phyloP scores from a whole-genome alignment of 2,888 invertebrate species.

The Penaeus monodon region DNA sequence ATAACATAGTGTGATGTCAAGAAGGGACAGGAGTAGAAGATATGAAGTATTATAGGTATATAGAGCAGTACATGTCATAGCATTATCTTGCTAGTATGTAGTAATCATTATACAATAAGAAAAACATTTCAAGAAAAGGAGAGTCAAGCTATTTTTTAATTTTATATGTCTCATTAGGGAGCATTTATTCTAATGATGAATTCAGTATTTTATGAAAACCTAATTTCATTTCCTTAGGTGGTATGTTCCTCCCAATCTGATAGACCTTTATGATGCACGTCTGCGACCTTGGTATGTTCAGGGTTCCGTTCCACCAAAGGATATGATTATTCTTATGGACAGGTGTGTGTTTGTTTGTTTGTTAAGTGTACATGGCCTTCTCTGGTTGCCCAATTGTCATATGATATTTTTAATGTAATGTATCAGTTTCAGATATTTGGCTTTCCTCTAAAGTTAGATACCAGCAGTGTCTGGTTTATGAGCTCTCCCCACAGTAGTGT shows the following conservation, averaged over 20 bases:
- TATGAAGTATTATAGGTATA: no score
- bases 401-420: not conserved
- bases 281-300: slow-evolving; percentile 72
- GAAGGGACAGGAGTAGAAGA: no score
- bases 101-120: no score
- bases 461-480: no score
- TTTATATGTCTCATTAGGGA: not conserved
- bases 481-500: no score
- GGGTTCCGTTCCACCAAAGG: slow-evolving; percentile 72
- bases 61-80: no score
- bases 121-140: no score
- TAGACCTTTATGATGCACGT: slow-evolving; percentile 70
- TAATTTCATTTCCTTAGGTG: slow-evolving; percentile 63
- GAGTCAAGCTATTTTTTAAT: no score
- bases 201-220: not conserved
- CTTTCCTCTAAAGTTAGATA: no score
- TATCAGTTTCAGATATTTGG: no score
- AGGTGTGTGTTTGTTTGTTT: slow-evolving; percentile 68
- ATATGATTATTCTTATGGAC: slow-evolving; percentile 73
- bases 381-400: not conserved
- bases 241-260: slow-evolving; percentile 66
- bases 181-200: not conserved
- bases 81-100: no score
- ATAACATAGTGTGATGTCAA: no score
- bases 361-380: not conserved